phyloP scores from a whole-genome alignment of 2,888 invertebrate genomes.

The Cremastinae sp. region DNA sequence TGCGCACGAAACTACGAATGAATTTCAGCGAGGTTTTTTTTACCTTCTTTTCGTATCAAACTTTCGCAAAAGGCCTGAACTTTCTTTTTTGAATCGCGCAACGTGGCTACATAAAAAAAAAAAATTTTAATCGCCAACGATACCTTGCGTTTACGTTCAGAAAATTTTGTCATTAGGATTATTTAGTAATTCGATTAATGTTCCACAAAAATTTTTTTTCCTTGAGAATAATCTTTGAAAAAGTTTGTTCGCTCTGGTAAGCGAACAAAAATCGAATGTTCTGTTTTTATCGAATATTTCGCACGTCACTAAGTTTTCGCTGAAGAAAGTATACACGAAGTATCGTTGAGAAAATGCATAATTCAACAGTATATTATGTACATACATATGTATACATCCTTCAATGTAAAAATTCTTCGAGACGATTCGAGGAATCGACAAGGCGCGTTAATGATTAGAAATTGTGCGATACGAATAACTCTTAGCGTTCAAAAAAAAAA shows the following conservation, averaged over 20 bases:
- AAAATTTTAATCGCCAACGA: conserved; percentile 7
- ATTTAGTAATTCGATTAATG: too few species aligned
- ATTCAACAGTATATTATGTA: not conserved
- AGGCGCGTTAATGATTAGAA: conserved; percentile 35
- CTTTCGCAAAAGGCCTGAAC: conserved; percentile 35
- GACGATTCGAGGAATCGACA: conserved; percentile 11
- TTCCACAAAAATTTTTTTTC: too few species aligned
- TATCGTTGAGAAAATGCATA: conserved; percentile 4
- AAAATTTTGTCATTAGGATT: too few species aligned
- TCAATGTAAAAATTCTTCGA: conserved; percentile 5
- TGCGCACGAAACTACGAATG: conserved; percentile 31
- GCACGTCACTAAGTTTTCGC: not conserved
- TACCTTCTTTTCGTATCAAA: conserved; percentile 29
- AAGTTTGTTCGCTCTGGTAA: not conserved
- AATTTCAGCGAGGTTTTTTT: conserved; percentile 29
- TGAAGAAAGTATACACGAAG: not conserved
- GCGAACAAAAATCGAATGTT: not conserved
- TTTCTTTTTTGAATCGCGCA: conserved; percentile 10
- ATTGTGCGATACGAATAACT: conserved; percentile 57
- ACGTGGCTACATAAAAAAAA: conserved; percentile 8
- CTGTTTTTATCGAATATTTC: not conserved
- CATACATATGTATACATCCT: conserved; percentile 4
- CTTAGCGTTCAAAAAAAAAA: conserved; percentile 38
- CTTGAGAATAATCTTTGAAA: too few species aligned
- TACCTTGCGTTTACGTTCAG: not conserved